Evolutionary conservation across 1,140 invertebrate genomes (phyloP), one percentile per base, ranked within the genome.

Genomic region (Piezodorus guildinii): DNA sequence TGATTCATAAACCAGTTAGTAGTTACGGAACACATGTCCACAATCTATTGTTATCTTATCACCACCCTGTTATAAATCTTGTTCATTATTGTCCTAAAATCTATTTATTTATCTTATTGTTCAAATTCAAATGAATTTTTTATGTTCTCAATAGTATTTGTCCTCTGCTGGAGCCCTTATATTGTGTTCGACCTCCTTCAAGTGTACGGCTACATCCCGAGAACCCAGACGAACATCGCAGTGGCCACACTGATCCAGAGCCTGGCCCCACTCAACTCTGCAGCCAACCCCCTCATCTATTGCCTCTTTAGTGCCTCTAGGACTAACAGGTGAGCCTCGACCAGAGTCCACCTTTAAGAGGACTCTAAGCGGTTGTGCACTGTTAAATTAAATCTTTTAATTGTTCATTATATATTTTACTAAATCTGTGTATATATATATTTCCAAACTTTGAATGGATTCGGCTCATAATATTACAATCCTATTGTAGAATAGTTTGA

Each of bases 121-220:
- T 21, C 8, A 52, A 21, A 21, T 52, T 52, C n/a, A 52, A 10
- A 52, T 0, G 25, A 67, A 56, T 64, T 17, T n/a, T n/a, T n/a
- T n/a, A 39, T 65, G 68, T 68, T 71, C 65, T 81, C 81, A 81
- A 16, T 82, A 95, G 93, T 94, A 16, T 97, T 96, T 75, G 87
- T 96, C 60, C 72, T 96, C 3, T 96, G 94, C 77, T 96, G 93
- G 93, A 94, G 90, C 68, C 94, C 94, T 0, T 97, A 93, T 74
- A 91, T 96, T 72, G 80, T 96, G 43, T 96, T 94, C 74, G 91
- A 95, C 74, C 75, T 96, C 21, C 81, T 96, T 1, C 90, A 94
- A 82, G 90, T 96, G 30, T 96, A 87, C 75, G 88, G 84, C 16
- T 83, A 86, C 72, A 83, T 96, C 65, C 89, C 90, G 0, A 76